Base-by-base conservation (phyloP, 2,888 invertebrate species). In the Hirtodrosophila trivittata region DNA sequence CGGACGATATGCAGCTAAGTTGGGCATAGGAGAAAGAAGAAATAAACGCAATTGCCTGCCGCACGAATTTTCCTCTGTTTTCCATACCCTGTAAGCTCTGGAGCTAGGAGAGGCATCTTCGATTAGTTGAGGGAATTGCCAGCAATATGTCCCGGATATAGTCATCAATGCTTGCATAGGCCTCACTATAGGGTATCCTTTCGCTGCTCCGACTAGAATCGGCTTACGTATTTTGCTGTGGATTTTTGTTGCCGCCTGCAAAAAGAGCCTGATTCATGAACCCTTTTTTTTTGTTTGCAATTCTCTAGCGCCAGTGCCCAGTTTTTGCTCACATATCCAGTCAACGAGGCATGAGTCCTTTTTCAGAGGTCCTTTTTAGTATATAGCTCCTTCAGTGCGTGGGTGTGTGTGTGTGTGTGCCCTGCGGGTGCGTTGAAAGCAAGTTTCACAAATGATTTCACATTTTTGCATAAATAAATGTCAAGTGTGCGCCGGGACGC, bases 381-480 rank as follows among this genome's bases (percentile, higher is more conserved):
- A 42, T 49, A 25, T n/a, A 33, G n/a, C 16, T 58, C 38, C 54
- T 52, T 59, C 9, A 3, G 28, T 39, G 6, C 16, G 41, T 21
- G 38, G 12, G 10, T 41, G 35, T 12, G 14, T 30, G 30, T 49
- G 49, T 30, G 26, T 50, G 32, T 18, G 25, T 37, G 52, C 30
- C 38, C 35, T 12, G 6, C 18, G 52, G 30, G 13, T 14, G 72
- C 57, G 50, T 46, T 66, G 78, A 73, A 68, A 49, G 76, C 83
- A 63, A 83, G 71, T 84, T 83, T 83, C 86, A 83, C 83, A 83
- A 83, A 86, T 83, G 83, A 83, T 84, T 86, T 86, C 83, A 83
- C 83, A 83, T 86, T 84, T 83, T 86, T 83, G 84, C 86, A 86
- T 83, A 83, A 84, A 84, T 84, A 83, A 86, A 83, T 84, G 86